A percentile compares a stretch with the other conserved stretches of the same genome.
These are phyloP conservation scores for Cataglyphis livida DNA, from an alignment of 2,888 invertebrate genomes.

Conservation along the genomic window DNA sequence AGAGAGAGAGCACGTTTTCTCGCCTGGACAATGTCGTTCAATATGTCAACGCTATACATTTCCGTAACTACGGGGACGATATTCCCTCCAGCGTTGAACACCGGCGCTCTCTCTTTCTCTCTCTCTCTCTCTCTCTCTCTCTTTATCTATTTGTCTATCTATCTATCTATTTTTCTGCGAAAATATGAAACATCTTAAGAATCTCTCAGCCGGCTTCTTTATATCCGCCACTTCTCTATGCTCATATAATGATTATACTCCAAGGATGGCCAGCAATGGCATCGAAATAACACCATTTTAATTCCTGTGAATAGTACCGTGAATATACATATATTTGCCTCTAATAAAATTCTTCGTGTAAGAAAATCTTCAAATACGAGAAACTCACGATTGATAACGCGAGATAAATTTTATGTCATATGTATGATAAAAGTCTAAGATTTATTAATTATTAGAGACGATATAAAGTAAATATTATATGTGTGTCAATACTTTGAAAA, in stretches of 20 bases:
- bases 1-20: slow-evolving; percentile 62
- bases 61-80: slow-evolving; percentile 55
- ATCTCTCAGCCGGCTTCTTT: neutral
- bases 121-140: neutral
- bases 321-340: neutral
- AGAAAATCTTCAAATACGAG: neutral
- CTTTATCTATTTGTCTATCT: neutral
- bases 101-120: neutral
- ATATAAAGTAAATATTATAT: neutral
- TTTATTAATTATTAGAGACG: neutral
- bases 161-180: neutral
- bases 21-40: slow-evolving; percentile 70
- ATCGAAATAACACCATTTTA: neutral
- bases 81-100: slow-evolving; percentile 19
- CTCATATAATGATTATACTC: slow-evolving; percentile 2
- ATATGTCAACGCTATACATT: slow-evolving; percentile 69
- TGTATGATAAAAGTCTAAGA: neutral
- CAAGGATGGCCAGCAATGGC: neutral
- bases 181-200: slow-evolving; percentile 39
- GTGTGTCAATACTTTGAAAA: no score
- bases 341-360: neutral
- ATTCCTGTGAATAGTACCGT: neutral
- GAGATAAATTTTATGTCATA: neutral
- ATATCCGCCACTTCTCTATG: slow-evolving; percentile 16
- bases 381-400: neutral